These are phyloP conservation scores for Nebria ingens DNA, from an alignment of 1,140 invertebrate genomes.

Conservation along the genomic window DNA sequence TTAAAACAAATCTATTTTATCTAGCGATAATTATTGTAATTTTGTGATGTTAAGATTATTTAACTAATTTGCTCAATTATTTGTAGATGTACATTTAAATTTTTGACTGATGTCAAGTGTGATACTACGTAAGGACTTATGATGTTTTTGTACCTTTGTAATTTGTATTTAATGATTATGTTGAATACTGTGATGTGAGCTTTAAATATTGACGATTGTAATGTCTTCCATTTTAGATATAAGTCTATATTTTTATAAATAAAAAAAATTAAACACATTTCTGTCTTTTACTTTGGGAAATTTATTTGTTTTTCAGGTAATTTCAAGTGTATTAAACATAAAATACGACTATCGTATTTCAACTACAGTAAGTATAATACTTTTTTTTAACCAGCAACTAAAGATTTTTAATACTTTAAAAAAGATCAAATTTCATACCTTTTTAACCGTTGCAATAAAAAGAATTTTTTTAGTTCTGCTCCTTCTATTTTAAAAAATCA, in stretches of 20 bases:
- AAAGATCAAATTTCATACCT: too few species aligned
- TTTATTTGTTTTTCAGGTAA: background rate
- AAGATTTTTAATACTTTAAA: too few species aligned
- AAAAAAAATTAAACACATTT: background rate
- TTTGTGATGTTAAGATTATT: conserved; percentile 23
- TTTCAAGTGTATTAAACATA: too few species aligned
- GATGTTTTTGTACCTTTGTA: conserved; percentile 16
- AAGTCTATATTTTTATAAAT: conserved; percentile 8
- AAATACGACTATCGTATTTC: too few species aligned
- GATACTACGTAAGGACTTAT: conserved; percentile 21
- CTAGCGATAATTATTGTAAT: conserved; percentile 11
- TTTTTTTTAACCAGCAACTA: too few species aligned
- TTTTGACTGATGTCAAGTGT: conserved; percentile 21
- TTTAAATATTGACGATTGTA: conserved; percentile 21
- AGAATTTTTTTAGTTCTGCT: too few species aligned
- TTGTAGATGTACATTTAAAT: conserved; percentile 10
- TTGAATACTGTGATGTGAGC: conserved; percentile 22
- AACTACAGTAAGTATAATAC: too few species aligned
- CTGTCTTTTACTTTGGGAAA: background rate
- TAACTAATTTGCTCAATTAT: conserved; percentile 31
- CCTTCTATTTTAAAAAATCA: too few species aligned
- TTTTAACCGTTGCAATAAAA: too few species aligned
- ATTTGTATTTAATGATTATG: conserved; percentile 14
- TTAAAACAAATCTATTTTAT: conserved; percentile 12
- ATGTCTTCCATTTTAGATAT: conserved; percentile 24